Evolutionary conservation across 2,888 invertebrate genomes (phyloP).

Genomic region (Doris montereyensis): DNA sequence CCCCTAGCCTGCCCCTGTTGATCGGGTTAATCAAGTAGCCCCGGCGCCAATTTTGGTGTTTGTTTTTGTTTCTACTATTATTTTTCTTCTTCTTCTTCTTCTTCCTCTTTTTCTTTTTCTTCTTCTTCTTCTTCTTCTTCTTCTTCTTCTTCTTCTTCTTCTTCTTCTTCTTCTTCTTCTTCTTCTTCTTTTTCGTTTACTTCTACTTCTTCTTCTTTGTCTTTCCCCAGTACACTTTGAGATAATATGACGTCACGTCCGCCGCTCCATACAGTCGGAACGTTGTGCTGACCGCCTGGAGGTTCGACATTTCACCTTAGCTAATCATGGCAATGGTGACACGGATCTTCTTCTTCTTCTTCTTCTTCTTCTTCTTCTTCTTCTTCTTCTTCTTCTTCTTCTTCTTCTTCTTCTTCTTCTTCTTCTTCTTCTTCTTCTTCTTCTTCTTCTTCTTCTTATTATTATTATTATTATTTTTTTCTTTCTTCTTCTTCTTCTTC

Average conservation of each 20-base stretch:
- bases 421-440: slow-evolving; percentile 26
- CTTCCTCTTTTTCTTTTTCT: not conserved
- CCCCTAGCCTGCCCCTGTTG: too few relatives aligned
- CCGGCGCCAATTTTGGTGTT: too few relatives aligned
- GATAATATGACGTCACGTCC: too few relatives aligned
- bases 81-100: slow-evolving; percentile 4
- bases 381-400: slow-evolving; percentile 25
- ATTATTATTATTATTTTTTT: not conserved
- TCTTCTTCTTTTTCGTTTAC: slow-evolving; percentile 26
- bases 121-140: slow-evolving; percentile 24
- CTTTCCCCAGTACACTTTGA: slow-evolving; percentile 12
- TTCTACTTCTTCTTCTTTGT: slow-evolving; percentile 22
- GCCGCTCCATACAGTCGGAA: too few relatives aligned
- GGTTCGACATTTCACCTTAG: too few relatives aligned
- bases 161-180: slow-evolving; percentile 25
- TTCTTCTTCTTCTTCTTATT: slow-evolving; percentile 25
- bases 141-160: slow-evolving; percentile 25
- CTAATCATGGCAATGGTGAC: too few relatives aligned
- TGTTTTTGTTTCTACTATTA: not conserved
- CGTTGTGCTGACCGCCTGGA: too few relatives aligned
- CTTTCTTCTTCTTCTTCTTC: slow-evolving; percentile 11
- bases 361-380: slow-evolving; percentile 24
- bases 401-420: slow-evolving; percentile 32
- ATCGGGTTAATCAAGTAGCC: too few relatives aligned
- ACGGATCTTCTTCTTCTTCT: slow-evolving; percentile 26